Evolutionary conservation across 2,113 vertebrate species (phyloP).

Genomic region (Ramphastos sulfuratus): DNA sequence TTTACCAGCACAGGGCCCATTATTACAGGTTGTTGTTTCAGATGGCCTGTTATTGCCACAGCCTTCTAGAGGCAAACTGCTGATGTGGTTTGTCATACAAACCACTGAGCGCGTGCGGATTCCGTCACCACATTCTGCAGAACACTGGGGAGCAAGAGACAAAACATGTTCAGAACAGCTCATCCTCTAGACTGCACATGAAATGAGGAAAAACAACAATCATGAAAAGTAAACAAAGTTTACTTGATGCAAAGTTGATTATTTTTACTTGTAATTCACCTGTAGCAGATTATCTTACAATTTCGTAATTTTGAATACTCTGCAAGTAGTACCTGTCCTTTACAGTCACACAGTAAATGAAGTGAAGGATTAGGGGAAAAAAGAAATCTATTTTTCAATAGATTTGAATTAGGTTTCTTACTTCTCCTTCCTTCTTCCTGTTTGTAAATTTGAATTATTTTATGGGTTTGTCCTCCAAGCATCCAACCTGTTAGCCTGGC

Average conservation of each 20-base stretch:
- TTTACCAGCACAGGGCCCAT: conserved; percentile 86
- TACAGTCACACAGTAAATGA: background rate
- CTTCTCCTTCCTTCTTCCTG: background rate
- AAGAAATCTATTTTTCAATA: background rate
- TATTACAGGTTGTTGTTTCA: conserved; percentile 83
- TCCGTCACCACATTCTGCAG: conserved; percentile 87
- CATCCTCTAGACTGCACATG: rapidly evolving
- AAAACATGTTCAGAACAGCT: rapidly evolving
- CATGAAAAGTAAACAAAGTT: rapidly evolving
- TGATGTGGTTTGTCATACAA: conserved; percentile 89
- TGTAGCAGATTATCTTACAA: background rate
- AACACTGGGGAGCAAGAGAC: conserved; percentile 79
- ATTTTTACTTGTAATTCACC: background rate
- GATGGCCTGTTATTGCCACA: conserved; percentile 87
- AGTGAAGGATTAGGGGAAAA: background rate
- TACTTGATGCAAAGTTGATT: background rate
- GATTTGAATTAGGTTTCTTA: background rate
- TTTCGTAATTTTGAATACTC: background rate
- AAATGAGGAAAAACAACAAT: background rate
- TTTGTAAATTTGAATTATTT: background rate
- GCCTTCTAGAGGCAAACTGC: conserved; percentile 91
- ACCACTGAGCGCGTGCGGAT: conserved; percentile 84
- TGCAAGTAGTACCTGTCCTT: background rate
- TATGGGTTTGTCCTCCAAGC: background rate
- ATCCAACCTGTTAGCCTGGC: background rate